Evolutionary conservation across 2,113 vertebrate species (phyloP).

Genomic region (Phasianus colchicus): DNA sequence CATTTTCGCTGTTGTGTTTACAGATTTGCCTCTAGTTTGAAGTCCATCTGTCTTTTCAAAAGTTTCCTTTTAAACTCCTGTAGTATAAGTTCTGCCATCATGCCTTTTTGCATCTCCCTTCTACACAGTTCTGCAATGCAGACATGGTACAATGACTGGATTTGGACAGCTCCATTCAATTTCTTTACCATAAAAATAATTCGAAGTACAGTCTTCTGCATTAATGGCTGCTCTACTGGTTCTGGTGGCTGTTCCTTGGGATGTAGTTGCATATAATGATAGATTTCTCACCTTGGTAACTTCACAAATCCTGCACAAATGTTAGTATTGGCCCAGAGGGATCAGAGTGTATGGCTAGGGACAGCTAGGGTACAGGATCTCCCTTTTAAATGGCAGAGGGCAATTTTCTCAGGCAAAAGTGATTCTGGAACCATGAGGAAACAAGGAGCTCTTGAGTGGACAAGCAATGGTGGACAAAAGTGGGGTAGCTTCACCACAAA

Average conservation of each 20-base stretch:
- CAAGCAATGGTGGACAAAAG: not conserved
- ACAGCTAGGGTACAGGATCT: not conserved
- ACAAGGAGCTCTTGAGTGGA: not conserved
- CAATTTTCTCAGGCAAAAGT: not conserved
- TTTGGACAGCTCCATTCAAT: not conserved
- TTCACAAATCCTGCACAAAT: not conserved
- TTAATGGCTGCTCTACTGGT: not conserved
- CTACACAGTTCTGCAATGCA: rapidly evolving
- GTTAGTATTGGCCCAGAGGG: not conserved
- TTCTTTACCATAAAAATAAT: not conserved
- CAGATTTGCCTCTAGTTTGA: not conserved
- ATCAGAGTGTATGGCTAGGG: not conserved
- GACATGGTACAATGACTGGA: not conserved
- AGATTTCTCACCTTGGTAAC: not conserved
- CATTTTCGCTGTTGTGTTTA: not conserved
- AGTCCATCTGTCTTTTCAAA: not conserved
- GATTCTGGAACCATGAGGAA: not conserved
- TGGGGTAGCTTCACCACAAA: not conserved
- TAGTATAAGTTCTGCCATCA: not conserved
- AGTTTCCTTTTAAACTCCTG: not conserved
- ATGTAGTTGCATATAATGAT: not conserved
- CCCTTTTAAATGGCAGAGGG: not conserved
- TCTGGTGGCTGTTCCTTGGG: not conserved
- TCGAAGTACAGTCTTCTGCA: not conserved
- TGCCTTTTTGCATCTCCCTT: not conserved